These are phyloP conservation scores for Actinemys pallida DNA, from an alignment of 2,113 vertebrate genomes.

Conservation along the genomic window DNA sequence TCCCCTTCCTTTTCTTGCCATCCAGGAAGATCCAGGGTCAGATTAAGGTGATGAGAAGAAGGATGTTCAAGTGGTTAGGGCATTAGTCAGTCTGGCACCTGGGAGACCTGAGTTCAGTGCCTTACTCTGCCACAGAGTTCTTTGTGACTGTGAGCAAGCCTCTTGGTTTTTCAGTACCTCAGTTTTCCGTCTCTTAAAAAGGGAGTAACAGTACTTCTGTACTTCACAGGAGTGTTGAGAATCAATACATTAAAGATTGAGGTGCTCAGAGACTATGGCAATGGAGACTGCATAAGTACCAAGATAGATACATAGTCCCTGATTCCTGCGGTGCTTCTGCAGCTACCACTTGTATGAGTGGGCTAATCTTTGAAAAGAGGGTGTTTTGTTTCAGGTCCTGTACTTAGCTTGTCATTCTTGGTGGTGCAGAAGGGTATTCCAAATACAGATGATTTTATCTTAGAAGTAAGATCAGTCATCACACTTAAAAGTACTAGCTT, in stretches of 20 bases:
- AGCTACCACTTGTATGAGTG: neutral
- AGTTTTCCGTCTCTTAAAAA: neutral
- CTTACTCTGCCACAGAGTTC: neutral
- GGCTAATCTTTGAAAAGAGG: neutral
- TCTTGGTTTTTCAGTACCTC: neutral
- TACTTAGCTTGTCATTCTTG: neutral
- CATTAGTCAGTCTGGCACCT: neutral
- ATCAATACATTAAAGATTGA: neutral
- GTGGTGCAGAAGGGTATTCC: neutral
- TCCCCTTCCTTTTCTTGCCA: neutral
- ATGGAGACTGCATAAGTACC: neutral
- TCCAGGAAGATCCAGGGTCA: neutral
- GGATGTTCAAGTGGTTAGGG: neutral
- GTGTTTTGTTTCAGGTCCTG: neutral
- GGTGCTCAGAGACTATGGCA: neutral
- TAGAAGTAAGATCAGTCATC: neutral
- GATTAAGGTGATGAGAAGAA: neutral
- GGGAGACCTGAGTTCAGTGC: neutral
- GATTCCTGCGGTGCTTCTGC: neutral
- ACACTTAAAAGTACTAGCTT: neutral
- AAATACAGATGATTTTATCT: neutral
- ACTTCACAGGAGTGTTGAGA: neutral
- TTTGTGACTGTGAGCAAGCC: neutral
- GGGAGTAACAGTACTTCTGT: neutral
- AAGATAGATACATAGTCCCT: neutral